phyloP scores from a whole-genome alignment of 2,113 vertebrate genomes.

The Micromys minutus region DNA sequence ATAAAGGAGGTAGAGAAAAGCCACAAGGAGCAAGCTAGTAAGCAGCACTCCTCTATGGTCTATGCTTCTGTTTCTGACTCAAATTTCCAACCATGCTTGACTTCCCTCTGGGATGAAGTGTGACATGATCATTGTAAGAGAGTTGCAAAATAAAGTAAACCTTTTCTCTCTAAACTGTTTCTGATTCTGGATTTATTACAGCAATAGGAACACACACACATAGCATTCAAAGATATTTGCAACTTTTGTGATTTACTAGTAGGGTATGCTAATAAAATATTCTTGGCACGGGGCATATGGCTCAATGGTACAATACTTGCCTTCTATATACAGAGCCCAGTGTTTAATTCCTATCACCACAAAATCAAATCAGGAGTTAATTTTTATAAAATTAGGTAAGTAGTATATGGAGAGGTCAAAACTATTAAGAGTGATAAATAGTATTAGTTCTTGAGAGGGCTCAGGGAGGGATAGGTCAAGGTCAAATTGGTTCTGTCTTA shows the following conservation, averaged over 20 bases:
- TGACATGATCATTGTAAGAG: not conserved
- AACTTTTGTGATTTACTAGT: conserved; percentile 7
- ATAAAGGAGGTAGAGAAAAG: not conserved
- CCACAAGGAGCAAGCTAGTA: not conserved
- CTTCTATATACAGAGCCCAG: not conserved
- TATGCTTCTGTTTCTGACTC: not conserved
- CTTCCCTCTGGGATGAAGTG: not conserved
- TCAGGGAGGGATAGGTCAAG: not conserved
- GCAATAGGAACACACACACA: no score
- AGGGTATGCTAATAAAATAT: not conserved
- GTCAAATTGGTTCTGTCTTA: not conserved
- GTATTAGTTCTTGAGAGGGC: not conserved
- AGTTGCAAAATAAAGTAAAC: not conserved
- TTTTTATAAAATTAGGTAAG: not conserved
- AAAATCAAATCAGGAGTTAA: not conserved
- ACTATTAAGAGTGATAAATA: not conserved
- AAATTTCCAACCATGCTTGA: not conserved
- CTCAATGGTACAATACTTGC: not conserved
- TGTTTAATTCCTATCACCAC: not conserved
- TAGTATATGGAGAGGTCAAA: not conserved
- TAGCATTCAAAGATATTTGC: not conserved
- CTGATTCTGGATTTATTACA: not conserved
- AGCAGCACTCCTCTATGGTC: no score
- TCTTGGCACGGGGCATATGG: not conserved
- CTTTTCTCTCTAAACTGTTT: not conserved